phyloP scores from a whole-genome alignment of 2,113 vertebrate genomes.

The Ramphastos sulfuratus region DNA sequence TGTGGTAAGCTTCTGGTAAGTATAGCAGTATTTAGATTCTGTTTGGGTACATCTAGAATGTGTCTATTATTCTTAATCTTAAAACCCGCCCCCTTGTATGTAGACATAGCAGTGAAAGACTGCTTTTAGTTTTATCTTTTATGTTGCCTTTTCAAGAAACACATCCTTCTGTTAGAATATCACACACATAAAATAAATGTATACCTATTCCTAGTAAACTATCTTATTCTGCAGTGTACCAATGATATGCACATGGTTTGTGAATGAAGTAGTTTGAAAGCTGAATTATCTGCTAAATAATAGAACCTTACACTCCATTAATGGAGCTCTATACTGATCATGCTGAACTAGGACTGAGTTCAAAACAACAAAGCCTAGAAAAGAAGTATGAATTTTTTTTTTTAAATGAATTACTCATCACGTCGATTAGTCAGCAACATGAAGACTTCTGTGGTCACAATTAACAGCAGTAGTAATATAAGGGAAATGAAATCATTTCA shows the following conservation, averaged over 20 bases:
- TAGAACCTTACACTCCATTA: background rate
- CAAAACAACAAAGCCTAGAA: background rate
- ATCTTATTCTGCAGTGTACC: background rate
- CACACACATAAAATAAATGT: background rate
- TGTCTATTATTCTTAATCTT: background rate
- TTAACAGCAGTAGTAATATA: background rate
- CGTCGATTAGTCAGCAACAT: background rate
- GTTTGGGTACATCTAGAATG: background rate
- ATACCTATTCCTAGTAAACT: background rate
- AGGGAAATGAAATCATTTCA: background rate
- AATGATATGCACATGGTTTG: background rate
- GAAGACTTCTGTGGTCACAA: background rate
- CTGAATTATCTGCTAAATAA: background rate
- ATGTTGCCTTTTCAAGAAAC: background rate
- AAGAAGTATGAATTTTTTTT: background rate
- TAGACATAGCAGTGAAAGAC: background rate
- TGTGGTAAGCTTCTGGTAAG: background rate
- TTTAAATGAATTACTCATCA: background rate
- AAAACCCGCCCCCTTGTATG: background rate
- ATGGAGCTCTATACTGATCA: background rate
- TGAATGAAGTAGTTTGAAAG: background rate
- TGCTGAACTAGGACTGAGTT: background rate
- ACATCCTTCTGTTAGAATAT: background rate
- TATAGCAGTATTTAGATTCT: background rate
- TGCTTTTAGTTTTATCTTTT: background rate